Evolutionary conservation across 2,113 vertebrate species (phyloP).

Genomic region (Aphelocoma coerulescens): DNA sequence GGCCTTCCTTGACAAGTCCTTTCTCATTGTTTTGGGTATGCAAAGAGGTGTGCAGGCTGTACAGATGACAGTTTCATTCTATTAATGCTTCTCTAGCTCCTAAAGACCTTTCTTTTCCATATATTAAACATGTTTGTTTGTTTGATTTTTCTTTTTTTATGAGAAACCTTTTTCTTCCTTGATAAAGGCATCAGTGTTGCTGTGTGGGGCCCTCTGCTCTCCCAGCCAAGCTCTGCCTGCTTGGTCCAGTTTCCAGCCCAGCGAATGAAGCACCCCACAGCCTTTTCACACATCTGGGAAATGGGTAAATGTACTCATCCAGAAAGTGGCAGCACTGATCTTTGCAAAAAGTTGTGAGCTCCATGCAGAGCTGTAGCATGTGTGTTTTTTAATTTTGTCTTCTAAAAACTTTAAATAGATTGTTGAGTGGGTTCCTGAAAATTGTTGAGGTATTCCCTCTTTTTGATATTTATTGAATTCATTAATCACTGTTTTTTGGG

Average conservation of each 20-base stretch:
- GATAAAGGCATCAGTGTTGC: rapidly evolving
- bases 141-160: not conserved
- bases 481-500: not conserved
- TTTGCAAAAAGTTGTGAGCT: not conserved
- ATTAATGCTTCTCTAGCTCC: not conserved
- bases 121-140: not conserved
- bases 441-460: not conserved
- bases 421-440: not conserved
- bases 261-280: not conserved
- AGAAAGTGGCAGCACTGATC: not conserved
- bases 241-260: not conserved
- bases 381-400: not conserved
- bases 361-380: not conserved
- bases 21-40: not conserved
- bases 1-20: not conserved
- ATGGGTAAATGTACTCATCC: not conserved
- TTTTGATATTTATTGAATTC: not conserved
- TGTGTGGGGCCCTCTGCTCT: not conserved
- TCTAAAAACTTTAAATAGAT: not conserved
- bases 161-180: not conserved
- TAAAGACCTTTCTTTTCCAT: not conserved
- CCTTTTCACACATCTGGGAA: not conserved
- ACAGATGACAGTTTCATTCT: not conserved
- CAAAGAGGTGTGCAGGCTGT: not conserved
- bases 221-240: not conserved